phyloP scores from a whole-genome alignment of 2,888 invertebrate species.

The Rhogogaster chlorosoma region DNA sequence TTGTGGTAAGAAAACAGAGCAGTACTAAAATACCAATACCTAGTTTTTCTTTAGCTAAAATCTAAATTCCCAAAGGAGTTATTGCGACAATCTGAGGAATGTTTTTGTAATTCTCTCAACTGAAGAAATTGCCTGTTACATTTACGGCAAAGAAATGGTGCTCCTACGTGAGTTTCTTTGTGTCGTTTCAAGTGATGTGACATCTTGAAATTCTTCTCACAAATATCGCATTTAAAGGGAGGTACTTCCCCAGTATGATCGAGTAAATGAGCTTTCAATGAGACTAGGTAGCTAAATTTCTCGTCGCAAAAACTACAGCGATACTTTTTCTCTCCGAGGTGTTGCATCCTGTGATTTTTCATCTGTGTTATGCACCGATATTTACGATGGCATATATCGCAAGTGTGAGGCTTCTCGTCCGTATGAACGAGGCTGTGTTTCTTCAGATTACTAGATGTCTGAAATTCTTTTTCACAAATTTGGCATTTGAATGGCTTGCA shows the following conservation, averaged over 20 bases:
- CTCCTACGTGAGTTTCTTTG: neutral
- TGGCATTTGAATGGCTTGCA: neutral
- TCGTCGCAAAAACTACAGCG: slow-evolving; percentile 1
- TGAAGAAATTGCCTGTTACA: neutral
- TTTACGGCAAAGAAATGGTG: neutral
- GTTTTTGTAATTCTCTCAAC: slow-evolving; percentile 16
- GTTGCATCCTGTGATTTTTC: slow-evolving; percentile 20
- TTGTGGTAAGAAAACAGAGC: neutral
- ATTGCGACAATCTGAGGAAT: neutral
- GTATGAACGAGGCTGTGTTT: slow-evolving; percentile 6
- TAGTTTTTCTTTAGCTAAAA: neutral
- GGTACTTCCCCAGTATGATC: neutral
- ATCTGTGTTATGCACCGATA: slow-evolving; percentile 16
- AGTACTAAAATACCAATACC: neutral
- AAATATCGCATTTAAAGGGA: neutral
- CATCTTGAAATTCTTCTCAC: neutral
- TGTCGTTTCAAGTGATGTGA: neutral
- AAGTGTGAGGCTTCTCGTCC: slow-evolving; percentile 2
- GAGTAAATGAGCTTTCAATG: neutral
- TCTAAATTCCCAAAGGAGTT: neutral
- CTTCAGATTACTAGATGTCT: slow-evolving; percentile 4
- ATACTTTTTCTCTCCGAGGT: neutral
- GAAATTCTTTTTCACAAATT: slow-evolving; percentile 13
- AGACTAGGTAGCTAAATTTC: neutral
- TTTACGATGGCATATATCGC: neutral